These are phyloP conservation scores for Sylvietta virens DNA, from an alignment of 2,113 vertebrate genomes.

Conservation along the genomic window DNA sequence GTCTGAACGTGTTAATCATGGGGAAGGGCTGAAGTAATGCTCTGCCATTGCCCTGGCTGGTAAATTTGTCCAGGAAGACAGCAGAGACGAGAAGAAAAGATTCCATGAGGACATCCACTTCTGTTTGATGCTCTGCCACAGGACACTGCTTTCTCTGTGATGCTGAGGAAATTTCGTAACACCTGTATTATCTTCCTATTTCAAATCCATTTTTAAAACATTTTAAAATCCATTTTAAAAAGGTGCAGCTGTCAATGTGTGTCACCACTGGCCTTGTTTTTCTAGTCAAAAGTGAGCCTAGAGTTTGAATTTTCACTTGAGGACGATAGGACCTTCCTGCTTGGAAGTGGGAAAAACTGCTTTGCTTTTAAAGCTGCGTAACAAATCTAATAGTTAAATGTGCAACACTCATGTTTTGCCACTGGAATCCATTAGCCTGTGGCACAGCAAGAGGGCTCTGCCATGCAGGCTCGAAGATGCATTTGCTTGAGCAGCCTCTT, in stretches of 20 bases:
- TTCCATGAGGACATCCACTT: background rate
- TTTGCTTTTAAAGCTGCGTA: background rate
- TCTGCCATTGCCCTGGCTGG: background rate
- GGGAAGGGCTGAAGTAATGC: background rate
- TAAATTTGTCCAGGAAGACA: background rate
- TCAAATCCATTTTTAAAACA: background rate
- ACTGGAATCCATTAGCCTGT: background rate
- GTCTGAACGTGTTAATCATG: background rate
- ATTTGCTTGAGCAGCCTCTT: background rate
- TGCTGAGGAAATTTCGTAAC: background rate
- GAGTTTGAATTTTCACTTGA: background rate
- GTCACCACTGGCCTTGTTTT: background rate
- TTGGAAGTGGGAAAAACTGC: background rate
- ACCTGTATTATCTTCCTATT: background rate
- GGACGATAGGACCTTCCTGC: background rate
- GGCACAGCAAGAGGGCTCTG: background rate
- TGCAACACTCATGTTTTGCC: background rate
- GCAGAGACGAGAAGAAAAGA: background rate
- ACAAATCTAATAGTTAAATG: background rate
- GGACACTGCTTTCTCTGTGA: background rate
- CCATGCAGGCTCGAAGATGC: background rate
- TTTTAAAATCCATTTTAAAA: background rate
- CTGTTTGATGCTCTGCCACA: background rate
- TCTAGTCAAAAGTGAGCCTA: background rate
- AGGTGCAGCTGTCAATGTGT: background rate